phyloP scores from a whole-genome alignment of 2,113 vertebrate genomes.

The Cynocephalus volans region DNA sequence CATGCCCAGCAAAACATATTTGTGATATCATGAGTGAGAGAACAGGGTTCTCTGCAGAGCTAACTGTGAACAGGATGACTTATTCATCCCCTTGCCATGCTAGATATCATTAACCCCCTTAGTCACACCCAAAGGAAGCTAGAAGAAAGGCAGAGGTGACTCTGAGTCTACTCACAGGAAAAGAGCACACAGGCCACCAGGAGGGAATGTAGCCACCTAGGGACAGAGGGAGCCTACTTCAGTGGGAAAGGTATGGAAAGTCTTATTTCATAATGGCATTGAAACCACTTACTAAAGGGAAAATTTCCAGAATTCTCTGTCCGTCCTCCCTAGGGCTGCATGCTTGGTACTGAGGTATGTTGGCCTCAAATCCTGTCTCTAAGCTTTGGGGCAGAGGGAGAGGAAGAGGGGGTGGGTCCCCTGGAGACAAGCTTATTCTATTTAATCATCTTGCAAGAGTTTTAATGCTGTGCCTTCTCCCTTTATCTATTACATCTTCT shows the following conservation, averaged over 20 bases:
- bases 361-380: neutral
- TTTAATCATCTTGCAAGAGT: neutral
- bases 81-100: neutral
- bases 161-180: neutral
- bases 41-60: neutral
- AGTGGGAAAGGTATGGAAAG: slow-evolving; percentile 56
- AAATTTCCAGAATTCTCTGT: neutral
- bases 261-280: slow-evolving; percentile 31
- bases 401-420: neutral
- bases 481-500: neutral
- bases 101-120: neutral
- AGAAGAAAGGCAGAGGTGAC: neutral
- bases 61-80: neutral
- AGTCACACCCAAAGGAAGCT: neutral
- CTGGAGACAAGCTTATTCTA: neutral
- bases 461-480: neutral
- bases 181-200: slow-evolving; percentile 44
- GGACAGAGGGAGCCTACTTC: neutral
- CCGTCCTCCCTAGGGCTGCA: neutral
- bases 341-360: neutral
- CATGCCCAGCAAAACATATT: neutral
- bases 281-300: slow-evolving; percentile 64
- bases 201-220: neutral
- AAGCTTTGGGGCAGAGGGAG: neutral
- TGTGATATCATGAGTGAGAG: neutral